These are phyloP conservation scores for Melipona beecheii DNA, from an alignment of 2,888 invertebrate genomes.

Conservation along the genomic window DNA sequence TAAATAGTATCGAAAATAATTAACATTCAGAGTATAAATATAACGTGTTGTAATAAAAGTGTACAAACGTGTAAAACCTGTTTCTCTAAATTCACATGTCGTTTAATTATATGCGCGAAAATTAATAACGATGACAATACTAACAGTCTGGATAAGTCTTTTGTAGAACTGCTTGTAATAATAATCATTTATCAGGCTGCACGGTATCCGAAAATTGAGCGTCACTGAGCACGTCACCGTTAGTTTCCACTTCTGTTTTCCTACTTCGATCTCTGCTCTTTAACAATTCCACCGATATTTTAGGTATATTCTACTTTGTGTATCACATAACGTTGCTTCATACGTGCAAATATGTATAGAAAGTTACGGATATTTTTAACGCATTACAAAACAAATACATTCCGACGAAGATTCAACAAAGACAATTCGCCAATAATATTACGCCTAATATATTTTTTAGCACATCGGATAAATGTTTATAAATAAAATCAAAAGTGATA, in stretches of 20 bases:
- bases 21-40: not conserved
- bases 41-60: not conserved
- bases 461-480: not conserved
- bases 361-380: not conserved
- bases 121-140: not conserved
- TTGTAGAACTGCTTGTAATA: not conserved
- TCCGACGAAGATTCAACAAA: not conserved
- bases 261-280: constrained; percentile 52
- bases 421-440: not conserved
- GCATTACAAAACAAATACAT: not conserved
- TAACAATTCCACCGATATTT: constrained; percentile 51
- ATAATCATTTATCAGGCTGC: not conserved
- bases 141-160: not conserved
- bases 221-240: constrained; percentile 80
- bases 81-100: not conserved
- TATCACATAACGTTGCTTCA: not conserved
- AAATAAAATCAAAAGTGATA: not conserved
- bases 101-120: not conserved
- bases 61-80: not conserved
- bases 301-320: constrained; percentile 16
- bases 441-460: not conserved
- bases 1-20: not conserved
- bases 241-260: constrained; percentile 74
- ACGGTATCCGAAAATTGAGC: constrained; percentile 73
- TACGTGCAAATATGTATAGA: not conserved